Conservation (phyloP, 2,113 vertebrate genomes). For the Numenius arquata region DNA sequence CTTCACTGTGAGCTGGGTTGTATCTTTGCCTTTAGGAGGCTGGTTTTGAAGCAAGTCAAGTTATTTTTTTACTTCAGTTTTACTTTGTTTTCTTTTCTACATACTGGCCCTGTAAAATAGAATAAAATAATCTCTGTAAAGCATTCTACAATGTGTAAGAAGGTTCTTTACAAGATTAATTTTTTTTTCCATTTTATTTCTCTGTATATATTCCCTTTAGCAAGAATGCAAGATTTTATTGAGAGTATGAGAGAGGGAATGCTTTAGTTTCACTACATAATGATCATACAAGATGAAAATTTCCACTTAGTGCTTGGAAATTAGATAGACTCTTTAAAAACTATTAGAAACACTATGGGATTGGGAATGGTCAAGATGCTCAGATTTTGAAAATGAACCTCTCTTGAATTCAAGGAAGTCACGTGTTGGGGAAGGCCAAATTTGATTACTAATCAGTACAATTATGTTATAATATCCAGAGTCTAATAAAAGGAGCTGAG, state of each 20-base stretch:
- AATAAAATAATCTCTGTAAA: background rate
- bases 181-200: background rate
- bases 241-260: background rate
- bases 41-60: background rate
- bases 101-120: background rate
- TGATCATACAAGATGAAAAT: background rate
- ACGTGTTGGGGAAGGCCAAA: background rate
- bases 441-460: background rate
- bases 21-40: background rate
- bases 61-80: background rate
- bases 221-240: background rate
- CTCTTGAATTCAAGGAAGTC: background rate
- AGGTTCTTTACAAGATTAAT: background rate
- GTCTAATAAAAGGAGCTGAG: background rate
- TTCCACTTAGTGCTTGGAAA: background rate
- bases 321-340: background rate
- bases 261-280: background rate
- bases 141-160: background rate
- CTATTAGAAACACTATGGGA: background rate
- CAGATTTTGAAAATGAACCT: background rate
- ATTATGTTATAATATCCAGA: background rate
- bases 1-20: background rate
- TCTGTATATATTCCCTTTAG: background rate
- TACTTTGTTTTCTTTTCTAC: background rate
- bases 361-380: background rate